Evolutionary conservation across 1,140 invertebrate species (phyloP), one percentile per base, ranked within the genome.

Genomic region (Drosophila melanica): DNA sequence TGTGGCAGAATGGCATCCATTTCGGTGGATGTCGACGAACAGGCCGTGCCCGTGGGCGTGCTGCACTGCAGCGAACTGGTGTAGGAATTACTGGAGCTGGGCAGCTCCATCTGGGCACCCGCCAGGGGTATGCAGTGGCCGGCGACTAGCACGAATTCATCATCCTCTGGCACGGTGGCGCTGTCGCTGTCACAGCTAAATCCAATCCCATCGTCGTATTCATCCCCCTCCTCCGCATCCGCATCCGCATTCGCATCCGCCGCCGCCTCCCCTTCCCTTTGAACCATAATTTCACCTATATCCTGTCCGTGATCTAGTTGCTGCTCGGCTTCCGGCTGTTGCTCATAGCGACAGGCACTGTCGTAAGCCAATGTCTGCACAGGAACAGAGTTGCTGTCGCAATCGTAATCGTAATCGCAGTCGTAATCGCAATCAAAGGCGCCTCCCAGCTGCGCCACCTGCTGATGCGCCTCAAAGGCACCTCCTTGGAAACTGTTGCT

Each of bases 131-230:
- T 41, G 39, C 65, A 64, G 3, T 65, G 66, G 0, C 66, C 67
- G 7, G 75, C 33, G 4, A 84, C 59, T 5, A 72, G 44, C 23
- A 84, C 58, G 9, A 84, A 84, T 33, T 84, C 85, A 47, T 78
- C 80, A 5, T 81, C 65, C 7, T 75, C 80, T 14, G 75, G 58
- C 20, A 74, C 51, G 18, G 68, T 82, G 30, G 68, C 77, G 11
- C 81, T 86, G 57, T 90, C 85, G 45, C 86, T 90, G 71, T 85
- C 86, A 54, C 77, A 90, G 16, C 85, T 90, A 30, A 90, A 90
- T n/a, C 86, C 86, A 44, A 90, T 90, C 33, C 86, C 86, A 62
- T 90, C 81, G 35, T 90, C 84, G 45, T 74, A 75, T 8, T 82
- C 86, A 45, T 86, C 79, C 18, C 84, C 82, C 9, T 75, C 79